A percentile compares a stretch with the other conserved stretches of the same genome.
These are phyloP conservation scores for Synergus laeviventris DNA, from an alignment of 2,888 invertebrate genomes.

Conservation along the genomic window DNA sequence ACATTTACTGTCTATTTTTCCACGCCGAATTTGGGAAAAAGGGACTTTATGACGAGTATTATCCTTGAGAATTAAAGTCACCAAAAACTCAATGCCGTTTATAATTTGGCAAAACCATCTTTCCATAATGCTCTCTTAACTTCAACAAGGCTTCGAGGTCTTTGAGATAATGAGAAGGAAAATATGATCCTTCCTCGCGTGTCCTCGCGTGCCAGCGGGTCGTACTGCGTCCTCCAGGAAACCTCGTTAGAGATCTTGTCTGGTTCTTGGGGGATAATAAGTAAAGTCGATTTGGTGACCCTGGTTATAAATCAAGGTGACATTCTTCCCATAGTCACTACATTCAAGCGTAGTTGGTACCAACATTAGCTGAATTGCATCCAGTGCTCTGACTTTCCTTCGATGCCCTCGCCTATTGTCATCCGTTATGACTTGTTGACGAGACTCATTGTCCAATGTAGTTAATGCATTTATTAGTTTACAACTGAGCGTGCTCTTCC, in stretches of 20 bases:
- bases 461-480: constrained; percentile 72
- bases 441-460: constrained; percentile 60
- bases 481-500: constrained; percentile 54
- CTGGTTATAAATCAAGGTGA: constrained; percentile 55
- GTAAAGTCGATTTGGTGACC: constrained; percentile 44
- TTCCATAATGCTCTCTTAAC: constrained; percentile 26
- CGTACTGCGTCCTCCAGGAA: constrained; percentile 58
- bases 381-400: constrained; percentile 43
- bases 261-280: constrained; percentile 45
- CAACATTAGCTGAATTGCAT: constrained; percentile 21
- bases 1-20: neutral
- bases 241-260: constrained; percentile 42
- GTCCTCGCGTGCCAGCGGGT: constrained; percentile 69
- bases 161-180: constrained; percentile 27
- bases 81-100: neutral
- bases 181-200: constrained; percentile 44
- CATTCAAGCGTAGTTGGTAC: constrained; percentile 17
- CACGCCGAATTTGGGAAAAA: neutral
- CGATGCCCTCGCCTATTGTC: constrained; percentile 56
- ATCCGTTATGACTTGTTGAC: constrained; percentile 70
- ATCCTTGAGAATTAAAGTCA: constrained; percentile 30
- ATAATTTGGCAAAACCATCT: constrained; percentile 27
- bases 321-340: constrained; percentile 41
- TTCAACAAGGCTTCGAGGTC: constrained; percentile 29
- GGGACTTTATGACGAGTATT: neutral